Base-by-base conservation (phyloP, 2,888 invertebrate genomes). In the Brachypterus glaber region DNA sequence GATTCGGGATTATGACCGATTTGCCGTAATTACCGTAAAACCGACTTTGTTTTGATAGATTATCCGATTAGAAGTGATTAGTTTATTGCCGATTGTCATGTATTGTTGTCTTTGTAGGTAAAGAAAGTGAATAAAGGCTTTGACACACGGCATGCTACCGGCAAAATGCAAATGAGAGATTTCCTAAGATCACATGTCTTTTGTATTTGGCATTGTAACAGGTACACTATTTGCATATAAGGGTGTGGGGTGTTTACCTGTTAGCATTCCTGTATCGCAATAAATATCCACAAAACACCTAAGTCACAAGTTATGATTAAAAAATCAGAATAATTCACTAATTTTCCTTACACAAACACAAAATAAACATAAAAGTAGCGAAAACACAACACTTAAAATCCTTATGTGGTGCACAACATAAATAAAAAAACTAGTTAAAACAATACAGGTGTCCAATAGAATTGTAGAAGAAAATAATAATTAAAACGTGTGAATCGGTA, bases 401-500 rank as follows among this genome's bases (percentile, higher is more conserved):
- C 48, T 44, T 48, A 35, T 18, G 39, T 30, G 37, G 37, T 34
- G 34, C 44, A 46, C 41, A 47, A 46, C 42, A 30, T 17, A 39
- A 41, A 35, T 21, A 42, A 37, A 33, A 8, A 21, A 21, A 16
- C 13, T 21, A 15, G 24, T 17, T 13, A 13, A 26, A 34, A 33
- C 33, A 25, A 14, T 50, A 48, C 53, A 51, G 52, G 53, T 55
- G 53, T 53, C 51, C 45, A 43, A 49, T 49, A 7, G 21, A 7
- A 51, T 52, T 55, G 53, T 53, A 51, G 46, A 39, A 49, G 46
- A 46, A 53, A 49, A 56, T 54, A 59, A 52, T 51, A 53, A 54
- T 53, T 51, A 51, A 50, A 51, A 59, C 62, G 60, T 61, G 61
- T 54, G 55, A 57, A 53, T 53, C 56, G 58, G 57, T 58, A 55